phyloP scores from a whole-genome alignment of 2,113 vertebrate genomes.

The Odocoileus virginianus region DNA sequence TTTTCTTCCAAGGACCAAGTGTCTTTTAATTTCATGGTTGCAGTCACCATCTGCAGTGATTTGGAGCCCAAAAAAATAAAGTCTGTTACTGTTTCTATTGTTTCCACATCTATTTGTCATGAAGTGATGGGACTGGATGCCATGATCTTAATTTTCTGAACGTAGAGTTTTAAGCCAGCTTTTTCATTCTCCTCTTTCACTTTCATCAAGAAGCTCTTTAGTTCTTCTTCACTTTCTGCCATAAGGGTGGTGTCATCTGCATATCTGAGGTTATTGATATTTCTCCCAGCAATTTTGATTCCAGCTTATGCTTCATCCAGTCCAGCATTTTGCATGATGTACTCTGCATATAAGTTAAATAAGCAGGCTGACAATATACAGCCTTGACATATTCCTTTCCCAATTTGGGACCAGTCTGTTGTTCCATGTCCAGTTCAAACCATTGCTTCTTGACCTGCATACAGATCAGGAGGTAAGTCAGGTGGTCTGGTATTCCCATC shows the following conservation, averaged over 20 bases:
- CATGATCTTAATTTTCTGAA: not conserved
- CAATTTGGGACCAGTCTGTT: not conserved
- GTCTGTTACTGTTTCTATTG: not conserved
- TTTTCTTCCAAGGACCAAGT: not conserved
- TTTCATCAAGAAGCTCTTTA: not conserved
- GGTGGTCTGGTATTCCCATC: not conserved
- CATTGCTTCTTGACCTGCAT: not conserved
- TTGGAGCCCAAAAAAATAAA: rapidly evolving
- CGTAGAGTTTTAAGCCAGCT: not conserved
- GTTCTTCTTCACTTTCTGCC: not conserved
- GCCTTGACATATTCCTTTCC: not conserved
- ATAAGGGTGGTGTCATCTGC: not conserved
- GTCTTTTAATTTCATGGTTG: not conserved
- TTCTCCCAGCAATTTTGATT: not conserved
- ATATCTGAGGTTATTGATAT: not conserved
- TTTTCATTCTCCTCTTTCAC: not conserved
- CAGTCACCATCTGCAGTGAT: not conserved
- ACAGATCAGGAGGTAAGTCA: not conserved
- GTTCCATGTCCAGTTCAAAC: not conserved
- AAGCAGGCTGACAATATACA: not conserved
- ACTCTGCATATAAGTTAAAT: not conserved
- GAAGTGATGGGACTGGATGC: not conserved
- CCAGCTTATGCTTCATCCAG: not conserved
- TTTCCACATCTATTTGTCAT: not conserved
- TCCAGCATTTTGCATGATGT: not conserved